These are phyloP conservation scores for Drosophila kikkawai DNA, from an alignment of 1,140 invertebrate species.

Conservation along the genomic window DNA sequence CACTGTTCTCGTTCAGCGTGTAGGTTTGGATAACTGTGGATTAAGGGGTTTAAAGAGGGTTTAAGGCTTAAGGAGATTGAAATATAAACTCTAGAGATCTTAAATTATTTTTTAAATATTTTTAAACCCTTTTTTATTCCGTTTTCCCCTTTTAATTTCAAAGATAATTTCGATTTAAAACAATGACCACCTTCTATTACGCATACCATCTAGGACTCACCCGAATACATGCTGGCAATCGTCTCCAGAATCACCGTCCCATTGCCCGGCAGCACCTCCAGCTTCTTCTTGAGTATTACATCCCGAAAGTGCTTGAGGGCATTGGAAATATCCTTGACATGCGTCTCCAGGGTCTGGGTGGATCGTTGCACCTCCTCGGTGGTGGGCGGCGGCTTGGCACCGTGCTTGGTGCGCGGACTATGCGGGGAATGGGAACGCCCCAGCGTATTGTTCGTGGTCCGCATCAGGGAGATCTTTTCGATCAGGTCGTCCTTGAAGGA, in stretches of 20 bases:
- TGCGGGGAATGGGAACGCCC: constrained; percentile 87
- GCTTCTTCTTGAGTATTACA: constrained; percentile 95
- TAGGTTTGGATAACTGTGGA: constrained; percentile 87
- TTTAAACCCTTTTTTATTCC: too few relatives aligned
- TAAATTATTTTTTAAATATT: too few relatives aligned
- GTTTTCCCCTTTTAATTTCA: too few relatives aligned
- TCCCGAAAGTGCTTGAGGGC: constrained; percentile 94
- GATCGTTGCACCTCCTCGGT: constrained; percentile 87
- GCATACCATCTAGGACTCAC: constrained; percentile 62
- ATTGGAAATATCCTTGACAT: constrained; percentile 90
- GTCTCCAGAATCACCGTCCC: constrained; percentile 96
- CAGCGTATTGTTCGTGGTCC: constrained; percentile 85
- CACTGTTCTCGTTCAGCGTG: constrained; percentile 90
- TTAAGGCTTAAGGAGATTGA: neutral
- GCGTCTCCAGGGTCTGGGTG: constrained; percentile 87
- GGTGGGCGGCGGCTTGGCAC: constrained; percentile 81
- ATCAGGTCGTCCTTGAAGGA: constrained; percentile 96
- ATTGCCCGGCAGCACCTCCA: constrained; percentile 96
- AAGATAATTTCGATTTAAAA: too few relatives aligned
- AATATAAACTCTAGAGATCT: neutral
- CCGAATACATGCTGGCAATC: constrained; percentile 94
- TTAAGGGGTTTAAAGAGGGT: neutral
- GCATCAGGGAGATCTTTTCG: constrained; percentile 94
- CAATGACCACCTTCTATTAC: neutral
- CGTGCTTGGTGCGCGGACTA: constrained; percentile 86